Evolutionary conservation across 2,113 vertebrate genomes (phyloP), one percentile per base, ranked within the genome.

Genomic region (Oreochromis aureus): DNA sequence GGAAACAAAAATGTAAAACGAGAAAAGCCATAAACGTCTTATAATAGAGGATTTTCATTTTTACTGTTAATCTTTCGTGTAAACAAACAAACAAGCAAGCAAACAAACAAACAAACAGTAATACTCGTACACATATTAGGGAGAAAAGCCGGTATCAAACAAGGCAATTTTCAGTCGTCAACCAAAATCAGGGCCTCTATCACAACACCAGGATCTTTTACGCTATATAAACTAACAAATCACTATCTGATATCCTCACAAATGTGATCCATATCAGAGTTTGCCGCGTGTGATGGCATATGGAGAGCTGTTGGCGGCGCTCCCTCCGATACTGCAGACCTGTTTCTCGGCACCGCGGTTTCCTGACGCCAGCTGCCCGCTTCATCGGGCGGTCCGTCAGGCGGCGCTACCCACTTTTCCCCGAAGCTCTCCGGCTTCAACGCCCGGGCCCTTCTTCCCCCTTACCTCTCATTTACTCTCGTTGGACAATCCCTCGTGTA

Each of bases 351-450:
- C 96, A 95, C 95, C 96, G 96, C 94, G 89, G 91, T 96, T 94
- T 96, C 96, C 95, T 95, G 91, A 93, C 81, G 58, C 85, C 27
- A 69, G 86, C 86, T 87, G 85, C 95, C 96, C 95, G 93, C 88
- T 94, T 82, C 90, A 86, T 89, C 92, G 66, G 95, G 95, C 96
- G 95, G 96, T 96, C 94, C 97, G 96, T 97, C 95, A 96, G 97
- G 97, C 97, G 97, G 97, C 97, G 97, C 97, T 97, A 95, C 95
- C 93, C 93, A 96, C 94, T 97, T 97, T 97, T 95, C 79, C 39
- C 96, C 96, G 95, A 81, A 96, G 96, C 95, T 97, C 93, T 93
- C 48, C 61, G 34, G 87, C 91, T 85, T 27, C 73, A 48, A 84
- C 89, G 84, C 89, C 85, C 85, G 94, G 96, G 96, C 96, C 96